Conservation (phyloP, 2,888 invertebrate genomes). For the Aleiodes alternator region DNA sequence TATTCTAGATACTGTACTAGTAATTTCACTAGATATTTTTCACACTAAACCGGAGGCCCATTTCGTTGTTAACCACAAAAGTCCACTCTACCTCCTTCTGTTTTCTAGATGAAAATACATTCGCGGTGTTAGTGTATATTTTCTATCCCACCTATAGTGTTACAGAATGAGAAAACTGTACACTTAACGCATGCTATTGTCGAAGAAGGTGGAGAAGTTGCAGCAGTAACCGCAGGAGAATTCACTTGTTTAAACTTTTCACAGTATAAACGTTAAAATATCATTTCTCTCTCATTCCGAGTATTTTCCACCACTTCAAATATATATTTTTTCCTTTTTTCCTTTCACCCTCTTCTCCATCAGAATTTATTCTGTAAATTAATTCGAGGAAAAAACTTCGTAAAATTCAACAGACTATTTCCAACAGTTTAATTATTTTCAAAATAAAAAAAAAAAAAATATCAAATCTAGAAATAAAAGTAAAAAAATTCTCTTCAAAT, state of each 20-base stretch:
- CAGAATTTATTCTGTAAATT: not conserved
- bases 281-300: not conserved
- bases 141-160: not conserved
- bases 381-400: not conserved
- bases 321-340: not conserved
- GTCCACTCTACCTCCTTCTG: not conserved
- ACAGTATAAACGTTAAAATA: conserved; percentile 5
- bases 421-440: not conserved
- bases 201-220: conserved; percentile 16
- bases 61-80: conserved; percentile 25
- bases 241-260: conserved; percentile 28
- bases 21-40: conserved; percentile 36
- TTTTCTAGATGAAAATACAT: conserved; percentile 5
- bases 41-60: conserved; percentile 30
- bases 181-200: conserved; percentile 35
- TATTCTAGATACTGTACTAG: conserved; percentile 19
- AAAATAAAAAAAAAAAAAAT: too few relatives aligned
- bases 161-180: conserved; percentile 33
- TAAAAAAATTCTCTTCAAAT: too few relatives aligned
- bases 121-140: not conserved
- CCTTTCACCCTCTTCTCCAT: not conserved
- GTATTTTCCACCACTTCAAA: not conserved
- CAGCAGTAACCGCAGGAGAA: conserved; percentile 27
- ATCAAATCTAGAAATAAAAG: too few relatives aligned
- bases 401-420: not conserved